Conservation (phyloP, 2,888 invertebrate genomes). For the Cerastoderma edule region DNA sequence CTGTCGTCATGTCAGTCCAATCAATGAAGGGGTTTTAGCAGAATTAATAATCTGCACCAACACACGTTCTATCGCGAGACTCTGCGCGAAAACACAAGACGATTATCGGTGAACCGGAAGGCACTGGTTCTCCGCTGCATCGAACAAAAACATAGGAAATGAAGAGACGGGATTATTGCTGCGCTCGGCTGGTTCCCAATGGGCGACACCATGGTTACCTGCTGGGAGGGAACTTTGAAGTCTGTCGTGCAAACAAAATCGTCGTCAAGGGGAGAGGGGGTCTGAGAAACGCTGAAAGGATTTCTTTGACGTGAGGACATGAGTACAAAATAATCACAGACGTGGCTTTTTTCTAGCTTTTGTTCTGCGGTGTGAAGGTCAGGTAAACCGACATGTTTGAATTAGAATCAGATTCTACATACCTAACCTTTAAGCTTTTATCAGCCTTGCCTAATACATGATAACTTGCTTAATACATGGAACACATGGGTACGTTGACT, state of each 20-base stretch:
- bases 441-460: too few species aligned
- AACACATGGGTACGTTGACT: too few species aligned
- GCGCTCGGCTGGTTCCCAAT: slow-evolving; percentile 42
- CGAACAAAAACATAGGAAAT: slow-evolving; percentile 54
- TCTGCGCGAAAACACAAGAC: slow-evolving; percentile 27
- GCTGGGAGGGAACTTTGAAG: slow-evolving; percentile 50
- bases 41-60: slow-evolving; percentile 28
- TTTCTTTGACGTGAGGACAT: not conserved
- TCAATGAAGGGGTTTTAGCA: not conserved
- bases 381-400: too few species aligned
- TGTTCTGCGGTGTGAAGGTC: too few species aligned
- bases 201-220: slow-evolving; percentile 41
- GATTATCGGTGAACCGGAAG: slow-evolving; percentile 58
- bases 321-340: slow-evolving; percentile 16
- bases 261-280: slow-evolving; percentile 28
- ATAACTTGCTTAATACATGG: too few species aligned
- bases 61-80: slow-evolving; percentile 20
- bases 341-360: too few species aligned
- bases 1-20: not conserved
- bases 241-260: slow-evolving; percentile 50
- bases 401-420: too few species aligned
- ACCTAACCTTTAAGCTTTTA: too few species aligned
- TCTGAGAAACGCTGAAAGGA: slow-evolving; percentile 7
- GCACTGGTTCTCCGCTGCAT: slow-evolving; percentile 47
- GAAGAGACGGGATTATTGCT: slow-evolving; percentile 44